Conservation (phyloP, 2,113 vertebrate species). For the Romanogobio albipinnatus region DNA sequence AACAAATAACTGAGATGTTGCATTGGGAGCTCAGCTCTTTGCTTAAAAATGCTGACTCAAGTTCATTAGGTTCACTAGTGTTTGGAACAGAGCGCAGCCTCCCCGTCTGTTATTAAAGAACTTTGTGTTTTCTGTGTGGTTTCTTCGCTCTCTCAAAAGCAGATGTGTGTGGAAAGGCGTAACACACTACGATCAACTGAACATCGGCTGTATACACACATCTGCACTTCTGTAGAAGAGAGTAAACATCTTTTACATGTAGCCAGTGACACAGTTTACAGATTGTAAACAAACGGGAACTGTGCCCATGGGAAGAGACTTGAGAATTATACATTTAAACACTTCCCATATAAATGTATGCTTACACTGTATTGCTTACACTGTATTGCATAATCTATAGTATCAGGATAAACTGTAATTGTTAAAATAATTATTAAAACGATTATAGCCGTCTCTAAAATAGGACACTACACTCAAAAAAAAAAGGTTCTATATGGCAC, state of each 20-base stretch:
- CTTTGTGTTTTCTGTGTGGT: neutral
- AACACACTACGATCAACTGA: neutral
- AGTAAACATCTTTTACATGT: conserved; percentile 52
- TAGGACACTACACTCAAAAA: too few species aligned
- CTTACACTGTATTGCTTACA: neutral
- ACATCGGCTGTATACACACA: neutral
- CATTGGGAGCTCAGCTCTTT: neutral
- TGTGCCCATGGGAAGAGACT: conserved; percentile 2
- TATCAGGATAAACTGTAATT: too few species aligned
- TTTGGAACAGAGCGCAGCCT: neutral
- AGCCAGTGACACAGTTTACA: conserved; percentile 14
- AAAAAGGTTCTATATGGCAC: too few species aligned
- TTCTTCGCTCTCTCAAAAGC: neutral
- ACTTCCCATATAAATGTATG: neutral
- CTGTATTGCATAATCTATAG: neutral
- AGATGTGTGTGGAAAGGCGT: neutral
- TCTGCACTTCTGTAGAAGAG: conserved; percentile 23
- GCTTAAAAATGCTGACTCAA: neutral
- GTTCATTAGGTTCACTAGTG: neutral
- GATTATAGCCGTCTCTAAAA: neutral
- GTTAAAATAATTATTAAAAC: neutral
- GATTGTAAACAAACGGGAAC: conserved; percentile 22
- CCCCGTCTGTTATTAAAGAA: neutral
- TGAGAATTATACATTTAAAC: conserved; percentile 22
- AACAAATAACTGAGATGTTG: neutral